phyloP scores from a whole-genome alignment of 2,888 invertebrate species.

The Flexamia atlantica region DNA sequence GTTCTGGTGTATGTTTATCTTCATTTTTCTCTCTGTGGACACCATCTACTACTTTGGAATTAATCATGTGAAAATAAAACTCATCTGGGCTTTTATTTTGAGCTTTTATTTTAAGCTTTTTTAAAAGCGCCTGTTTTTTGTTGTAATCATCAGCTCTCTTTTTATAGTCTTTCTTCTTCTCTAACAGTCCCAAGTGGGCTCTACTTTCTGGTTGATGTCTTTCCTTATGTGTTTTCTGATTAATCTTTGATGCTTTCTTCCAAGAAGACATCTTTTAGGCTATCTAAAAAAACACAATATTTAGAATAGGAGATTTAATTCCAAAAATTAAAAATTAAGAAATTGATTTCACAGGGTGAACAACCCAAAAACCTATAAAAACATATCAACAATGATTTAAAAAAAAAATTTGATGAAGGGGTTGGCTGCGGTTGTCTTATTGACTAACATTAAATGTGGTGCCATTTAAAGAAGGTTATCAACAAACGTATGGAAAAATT shows the following conservation, averaged over 20 bases:
- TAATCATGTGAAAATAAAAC: constrained; percentile 98
- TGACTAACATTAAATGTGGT: too few relatives aligned
- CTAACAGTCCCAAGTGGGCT: constrained; percentile 87
- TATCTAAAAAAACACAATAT: too few relatives aligned
- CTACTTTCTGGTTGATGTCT: constrained; percentile 90
- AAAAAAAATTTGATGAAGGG: too few relatives aligned
- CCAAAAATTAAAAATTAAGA: too few relatives aligned
- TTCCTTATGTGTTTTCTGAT: constrained; percentile 91
- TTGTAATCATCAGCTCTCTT: constrained; percentile 88
- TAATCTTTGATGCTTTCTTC: constrained; percentile 91
- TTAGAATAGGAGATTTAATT: too few relatives aligned
- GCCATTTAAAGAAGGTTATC: too few relatives aligned
- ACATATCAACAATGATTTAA: too few relatives aligned
- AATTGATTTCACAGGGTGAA: too few relatives aligned
- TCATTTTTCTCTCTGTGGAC: constrained; percentile 75
- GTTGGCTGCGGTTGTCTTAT: too few relatives aligned
- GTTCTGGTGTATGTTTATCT: constrained; percentile 88
- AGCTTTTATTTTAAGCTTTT: constrained; percentile 89
- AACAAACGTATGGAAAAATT: too few relatives aligned
- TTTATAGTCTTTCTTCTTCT: constrained; percentile 94
- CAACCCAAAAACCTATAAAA: too few relatives aligned
- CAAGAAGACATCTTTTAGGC: constrained; percentile 86
- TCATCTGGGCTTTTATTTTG: constrained; percentile 98
- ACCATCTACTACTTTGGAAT: constrained; percentile 83
- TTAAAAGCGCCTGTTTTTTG: constrained; percentile 89